phyloP scores from a whole-genome alignment of 2,797 vertebrate genomes.

The Alexandromys oeconomus region DNA sequence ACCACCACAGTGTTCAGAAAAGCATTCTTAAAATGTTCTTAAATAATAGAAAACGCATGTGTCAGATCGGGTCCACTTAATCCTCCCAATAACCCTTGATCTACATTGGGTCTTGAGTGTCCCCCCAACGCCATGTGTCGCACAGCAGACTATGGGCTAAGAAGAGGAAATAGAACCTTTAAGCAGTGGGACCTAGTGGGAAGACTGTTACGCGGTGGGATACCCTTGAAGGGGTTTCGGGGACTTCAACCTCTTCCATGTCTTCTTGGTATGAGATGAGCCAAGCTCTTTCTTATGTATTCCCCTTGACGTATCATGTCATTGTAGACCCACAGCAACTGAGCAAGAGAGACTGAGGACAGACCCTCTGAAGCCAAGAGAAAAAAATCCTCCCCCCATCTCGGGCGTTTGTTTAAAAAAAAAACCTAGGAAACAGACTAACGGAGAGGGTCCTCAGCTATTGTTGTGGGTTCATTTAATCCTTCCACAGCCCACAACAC shows the following conservation, averaged over 20 bases:
- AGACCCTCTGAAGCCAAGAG: neutral
- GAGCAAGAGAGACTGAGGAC: neutral
- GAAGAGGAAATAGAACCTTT: neutral
- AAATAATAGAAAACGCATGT: neutral
- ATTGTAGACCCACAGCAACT: neutral
- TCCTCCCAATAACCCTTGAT: neutral
- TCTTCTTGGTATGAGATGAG: neutral
- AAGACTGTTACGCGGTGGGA: neutral
- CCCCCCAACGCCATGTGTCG: neutral
- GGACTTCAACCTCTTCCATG: neutral
- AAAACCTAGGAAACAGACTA: neutral
- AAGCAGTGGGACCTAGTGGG: neutral
- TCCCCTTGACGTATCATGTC: neutral
- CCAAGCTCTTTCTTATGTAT: neutral
- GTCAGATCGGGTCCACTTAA: neutral
- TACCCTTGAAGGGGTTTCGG: neutral
- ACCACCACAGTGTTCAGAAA: neutral
- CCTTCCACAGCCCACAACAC: neutral
- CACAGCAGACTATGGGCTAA: neutral
- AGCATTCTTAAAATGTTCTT: neutral
- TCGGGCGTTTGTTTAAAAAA: neutral
- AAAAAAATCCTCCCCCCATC: too few relatives aligned
- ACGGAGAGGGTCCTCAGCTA: neutral
- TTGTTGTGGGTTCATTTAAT: neutral
- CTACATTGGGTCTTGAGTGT: neutral